A percentile compares a stretch with the other conserved stretches of the same genome.
Evolutionary conservation across 2,113 vertebrate genomes (phyloP).

Genomic region (Syngnathus scovelli): DNA sequence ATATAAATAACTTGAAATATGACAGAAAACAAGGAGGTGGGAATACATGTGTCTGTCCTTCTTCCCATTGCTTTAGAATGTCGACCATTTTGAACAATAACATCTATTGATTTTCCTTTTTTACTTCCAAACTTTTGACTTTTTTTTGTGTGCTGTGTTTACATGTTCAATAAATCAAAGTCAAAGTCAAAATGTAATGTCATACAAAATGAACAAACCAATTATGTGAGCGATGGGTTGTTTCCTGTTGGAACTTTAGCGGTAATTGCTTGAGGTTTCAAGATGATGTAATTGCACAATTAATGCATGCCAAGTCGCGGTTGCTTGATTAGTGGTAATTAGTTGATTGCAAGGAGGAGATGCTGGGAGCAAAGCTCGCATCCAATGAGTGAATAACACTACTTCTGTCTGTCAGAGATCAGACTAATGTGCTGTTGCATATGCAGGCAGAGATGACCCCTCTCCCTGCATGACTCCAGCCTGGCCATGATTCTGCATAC

Average conservation of each 20-base stretch:
- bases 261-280: constrained; percentile 26
- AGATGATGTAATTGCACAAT: constrained; percentile 36
- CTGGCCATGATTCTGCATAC: constrained; percentile 63
- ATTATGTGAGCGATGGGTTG: not conserved
- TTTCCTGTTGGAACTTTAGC: not conserved
- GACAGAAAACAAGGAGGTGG: too few species aligned
- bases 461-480: constrained; percentile 59
- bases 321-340: constrained; percentile 57
- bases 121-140: too few species aligned
- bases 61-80: too few species aligned
- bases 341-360: constrained; percentile 46
- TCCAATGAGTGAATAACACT: constrained; percentile 44
- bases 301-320: constrained; percentile 53
- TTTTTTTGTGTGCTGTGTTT: too few species aligned
- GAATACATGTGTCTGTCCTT: too few species aligned
- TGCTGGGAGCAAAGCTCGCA: constrained; percentile 45
- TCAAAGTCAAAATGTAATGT: not conserved
- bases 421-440: constrained; percentile 46
- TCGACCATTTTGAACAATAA: too few species aligned
- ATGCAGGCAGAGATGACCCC: constrained; percentile 56
- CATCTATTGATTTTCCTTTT: too few species aligned
- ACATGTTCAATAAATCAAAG: too few species aligned
- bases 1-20: too few species aligned
- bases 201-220: not conserved
- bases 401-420: constrained; percentile 42